Evolutionary conservation across 2,113 vertebrate genomes (phyloP), one percentile per base, ranked within the genome.

Genomic region (Ciconia boyciana): DNA sequence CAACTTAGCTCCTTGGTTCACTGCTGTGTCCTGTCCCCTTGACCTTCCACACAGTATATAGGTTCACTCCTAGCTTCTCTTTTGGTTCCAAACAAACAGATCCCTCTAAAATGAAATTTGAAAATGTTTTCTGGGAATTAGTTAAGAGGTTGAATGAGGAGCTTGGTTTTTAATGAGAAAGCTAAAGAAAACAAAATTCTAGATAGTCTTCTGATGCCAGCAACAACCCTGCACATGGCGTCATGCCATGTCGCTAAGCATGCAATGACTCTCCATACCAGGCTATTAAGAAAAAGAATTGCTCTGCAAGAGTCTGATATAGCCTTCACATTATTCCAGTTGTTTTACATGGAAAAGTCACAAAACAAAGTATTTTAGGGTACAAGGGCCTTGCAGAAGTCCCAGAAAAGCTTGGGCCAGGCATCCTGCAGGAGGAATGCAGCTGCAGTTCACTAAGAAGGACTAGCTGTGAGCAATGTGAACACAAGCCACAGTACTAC

Each of bases 1-100:
- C 6, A 36, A 41, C 7, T 41, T 11, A 29, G 7, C 32, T 72
- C 14, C 54, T n/a, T 14, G 43, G 9, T 57, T 62, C 60, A 22
- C 36, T 72, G 32, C 20, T 51, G 13, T 1, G 1, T 18, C 31
- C 55, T 64, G 29, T 36, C 22, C 34, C 71, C 7, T 19, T 22
- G 21, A 43, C 16, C 13, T 89, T 80, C 17, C 32, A n/a, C 4
- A 20, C 9, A 7, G 3, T 4, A 6, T 20, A 0, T 10, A 22
- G 15, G 5, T 66, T 88, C 22, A 55, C 20, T 51, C 13, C 13
- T 25, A 64, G 7, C 7, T 71, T 92, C 48, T 71, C 7, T 76
- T 79, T 68, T 68, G 14, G 9, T 69, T 36, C 25, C 55, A 28
- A 66, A 81, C 43, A 76, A 66, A 69, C 12, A 52, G 13, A 34